Evolutionary conservation across 1,140 invertebrate genomes (phyloP).

Genomic region (Ladona fulva): DNA sequence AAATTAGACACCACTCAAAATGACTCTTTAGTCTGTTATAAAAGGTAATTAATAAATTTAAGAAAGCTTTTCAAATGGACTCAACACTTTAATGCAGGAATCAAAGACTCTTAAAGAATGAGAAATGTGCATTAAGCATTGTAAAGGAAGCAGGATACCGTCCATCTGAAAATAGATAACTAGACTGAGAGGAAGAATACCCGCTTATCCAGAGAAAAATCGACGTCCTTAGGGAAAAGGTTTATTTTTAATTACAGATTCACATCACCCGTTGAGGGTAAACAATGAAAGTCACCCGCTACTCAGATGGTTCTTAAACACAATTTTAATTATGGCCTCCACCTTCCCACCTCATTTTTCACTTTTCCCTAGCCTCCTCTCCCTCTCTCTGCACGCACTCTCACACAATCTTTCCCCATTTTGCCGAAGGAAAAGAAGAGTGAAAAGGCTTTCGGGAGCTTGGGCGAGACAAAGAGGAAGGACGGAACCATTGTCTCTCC

Average conservation of each 20-base stretch:
- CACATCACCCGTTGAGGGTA: neutral
- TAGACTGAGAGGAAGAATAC: no score
- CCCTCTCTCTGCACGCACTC: neutral
- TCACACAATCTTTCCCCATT: neutral
- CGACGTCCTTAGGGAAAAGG: neutral
- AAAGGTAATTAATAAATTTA: no score
- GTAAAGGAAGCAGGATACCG: no score
- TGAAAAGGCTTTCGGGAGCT: neutral
- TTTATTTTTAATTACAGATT: conserved; percentile 1
- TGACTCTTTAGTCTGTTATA: no score
- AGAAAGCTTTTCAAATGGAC: no score
- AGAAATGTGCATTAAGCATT: no score
- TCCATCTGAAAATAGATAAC: no score
- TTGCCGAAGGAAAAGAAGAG: neutral
- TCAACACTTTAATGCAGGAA: no score
- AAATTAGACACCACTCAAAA: no score
- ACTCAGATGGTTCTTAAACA: neutral
- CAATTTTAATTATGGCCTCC: conserved; percentile 3
- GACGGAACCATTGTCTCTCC: neutral
- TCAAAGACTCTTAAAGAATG: no score
- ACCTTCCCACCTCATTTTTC: neutral
- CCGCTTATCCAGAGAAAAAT: neutral
- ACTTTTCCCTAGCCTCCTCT: neutral
- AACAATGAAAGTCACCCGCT: neutral
- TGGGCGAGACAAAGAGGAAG: neutral